phyloP scores from a whole-genome alignment of 2,888 invertebrate genomes.

The Sepiola atlantica region DNA sequence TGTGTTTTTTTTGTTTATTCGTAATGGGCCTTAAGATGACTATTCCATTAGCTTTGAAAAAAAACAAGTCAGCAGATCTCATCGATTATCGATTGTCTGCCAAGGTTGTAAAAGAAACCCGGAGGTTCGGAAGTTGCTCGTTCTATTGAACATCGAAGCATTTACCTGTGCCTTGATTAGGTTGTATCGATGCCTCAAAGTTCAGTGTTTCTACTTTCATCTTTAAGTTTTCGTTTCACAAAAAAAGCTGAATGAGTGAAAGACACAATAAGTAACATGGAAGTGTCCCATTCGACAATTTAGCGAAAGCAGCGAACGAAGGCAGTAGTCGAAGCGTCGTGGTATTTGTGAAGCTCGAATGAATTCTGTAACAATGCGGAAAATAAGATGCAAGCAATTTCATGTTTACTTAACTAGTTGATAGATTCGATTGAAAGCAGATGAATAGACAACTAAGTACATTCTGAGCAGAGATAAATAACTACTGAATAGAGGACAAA shows the following conservation, averaged over 20 bases:
- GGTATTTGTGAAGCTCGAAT: background rate
- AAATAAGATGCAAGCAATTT: background rate
- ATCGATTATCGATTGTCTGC: conserved; percentile 16
- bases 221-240: background rate
- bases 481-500: too few species aligned
- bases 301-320: background rate
- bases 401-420: background rate
- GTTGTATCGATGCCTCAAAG: background rate
- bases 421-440: background rate
- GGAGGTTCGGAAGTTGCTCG: background rate
- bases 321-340: background rate
- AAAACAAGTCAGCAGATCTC: background rate
- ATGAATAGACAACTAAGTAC: background rate
- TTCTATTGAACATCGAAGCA: background rate
- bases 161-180: background rate
- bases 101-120: background rate
- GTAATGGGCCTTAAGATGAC: too few species aligned
- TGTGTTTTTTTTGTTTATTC: too few species aligned
- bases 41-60: too few species aligned
- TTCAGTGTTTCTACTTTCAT: background rate
- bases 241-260: too few species aligned
- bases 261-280: too few species aligned
- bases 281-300: too few species aligned
- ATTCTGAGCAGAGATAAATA: background rate
- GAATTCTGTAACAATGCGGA: too few species aligned